Conservation (phyloP, 2,888 invertebrate genomes). For the Apotomis betuletana region DNA sequence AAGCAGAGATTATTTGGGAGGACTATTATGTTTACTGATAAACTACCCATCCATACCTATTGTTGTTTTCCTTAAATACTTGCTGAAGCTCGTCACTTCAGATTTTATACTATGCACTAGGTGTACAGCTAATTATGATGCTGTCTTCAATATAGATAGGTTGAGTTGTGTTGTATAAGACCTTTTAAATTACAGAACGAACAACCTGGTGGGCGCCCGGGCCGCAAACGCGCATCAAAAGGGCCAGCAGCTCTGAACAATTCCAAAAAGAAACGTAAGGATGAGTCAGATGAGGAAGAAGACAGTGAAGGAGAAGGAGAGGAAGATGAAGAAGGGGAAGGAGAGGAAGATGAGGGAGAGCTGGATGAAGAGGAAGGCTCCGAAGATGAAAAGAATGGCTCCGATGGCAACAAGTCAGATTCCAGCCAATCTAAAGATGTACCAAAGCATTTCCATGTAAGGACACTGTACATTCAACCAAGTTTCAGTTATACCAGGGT, state of each 20-base stretch:
- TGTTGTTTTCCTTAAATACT: no score
- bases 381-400: conserved; percentile 81
- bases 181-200: conserved; percentile 59
- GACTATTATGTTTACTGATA: no score
- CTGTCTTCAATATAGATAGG: no score
- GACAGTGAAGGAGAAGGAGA: conserved; percentile 76
- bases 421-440: conserved; percentile 82
- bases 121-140: no score
- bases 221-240: conserved; percentile 66
- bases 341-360: conserved; percentile 76
- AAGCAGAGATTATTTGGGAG: no score
- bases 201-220: conserved; percentile 62
- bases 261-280: conserved; percentile 78
- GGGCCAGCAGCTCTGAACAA: conserved; percentile 66
- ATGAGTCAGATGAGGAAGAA: conserved; percentile 76
- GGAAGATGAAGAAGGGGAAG: conserved; percentile 71
- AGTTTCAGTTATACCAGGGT: neutral
- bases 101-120: no score
- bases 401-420: conserved; percentile 81
- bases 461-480: conserved; percentile 44
- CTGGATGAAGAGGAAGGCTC: conserved; percentile 79
- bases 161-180: neutral
- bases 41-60: no score
- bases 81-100: no score
- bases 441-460: conserved; percentile 83